Conservation (phyloP, 2,797 vertebrate species). For the Melanotaenia nigrans region DNA sequence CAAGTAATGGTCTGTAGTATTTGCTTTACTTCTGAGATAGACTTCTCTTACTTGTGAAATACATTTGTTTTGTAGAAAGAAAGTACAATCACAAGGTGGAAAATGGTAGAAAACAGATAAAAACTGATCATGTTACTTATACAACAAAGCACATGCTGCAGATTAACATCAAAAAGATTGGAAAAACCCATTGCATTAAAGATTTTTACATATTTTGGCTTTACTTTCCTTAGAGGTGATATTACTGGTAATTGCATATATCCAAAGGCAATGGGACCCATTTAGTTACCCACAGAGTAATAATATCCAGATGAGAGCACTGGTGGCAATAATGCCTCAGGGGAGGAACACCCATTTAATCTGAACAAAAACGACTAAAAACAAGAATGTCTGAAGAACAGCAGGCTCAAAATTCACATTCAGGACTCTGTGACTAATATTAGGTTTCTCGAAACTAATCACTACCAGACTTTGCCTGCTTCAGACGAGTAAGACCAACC, state of each 20-base stretch:
- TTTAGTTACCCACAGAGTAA: not conserved
- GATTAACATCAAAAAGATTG: not conserved
- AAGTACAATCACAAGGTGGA: not conserved
- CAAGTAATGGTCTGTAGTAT: not conserved
- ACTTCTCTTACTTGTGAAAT: not conserved
- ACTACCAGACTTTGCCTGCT: not conserved
- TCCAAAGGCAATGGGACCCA: slow-evolving; percentile 1
- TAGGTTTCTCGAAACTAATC: not conserved
- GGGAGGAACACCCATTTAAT: slow-evolving; percentile 17
- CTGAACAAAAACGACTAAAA: not conserved
- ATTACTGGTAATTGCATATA: not conserved
- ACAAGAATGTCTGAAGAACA: not conserved
- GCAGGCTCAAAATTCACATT: not conserved
- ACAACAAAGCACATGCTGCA: not conserved
- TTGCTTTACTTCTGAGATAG: slow-evolving; percentile 32
- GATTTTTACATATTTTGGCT: slow-evolving; percentile 10
- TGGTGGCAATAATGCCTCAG: slow-evolving; percentile 17
- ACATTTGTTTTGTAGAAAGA: slow-evolving; percentile 29
- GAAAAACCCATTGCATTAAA: not conserved
- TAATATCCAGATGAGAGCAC: slow-evolving; percentile 5
- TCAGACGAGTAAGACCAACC: not conserved
- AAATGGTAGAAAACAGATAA: not conserved
- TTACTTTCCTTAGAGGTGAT: slow-evolving; percentile 11
- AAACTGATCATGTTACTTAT: not conserved
- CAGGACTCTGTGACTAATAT: not conserved